Base-by-base conservation (phyloP, 2,797 vertebrate genomes). In the Leptoclinus maculatus region DNA sequence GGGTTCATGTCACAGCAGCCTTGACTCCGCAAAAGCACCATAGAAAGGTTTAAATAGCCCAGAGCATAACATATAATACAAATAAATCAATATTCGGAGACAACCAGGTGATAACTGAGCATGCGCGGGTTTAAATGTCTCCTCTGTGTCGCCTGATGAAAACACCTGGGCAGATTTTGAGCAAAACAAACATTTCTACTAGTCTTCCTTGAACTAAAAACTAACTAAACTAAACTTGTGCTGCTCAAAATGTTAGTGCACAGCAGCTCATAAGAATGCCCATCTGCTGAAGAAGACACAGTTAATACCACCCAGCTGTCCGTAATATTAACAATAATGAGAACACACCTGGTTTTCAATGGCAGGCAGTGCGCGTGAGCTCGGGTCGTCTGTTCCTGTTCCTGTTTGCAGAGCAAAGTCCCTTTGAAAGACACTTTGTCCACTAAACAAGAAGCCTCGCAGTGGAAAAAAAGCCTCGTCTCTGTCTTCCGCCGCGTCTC, bases 321-420 rank as follows among this genome's bases (percentile, higher is more conserved):
- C 5, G 7, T 8, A 6, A 2, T 3, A 53, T 17, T 38, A 67
- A 23, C 4, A 41, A 14, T 5, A 56, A 54, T 5, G 38, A 7
- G 4, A 12, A 70, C 86, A 43, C 76, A 92, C 93, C 91, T 92
- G 90, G 7, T 77, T 82, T 79, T 93, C 80, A 85, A 85, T 80
- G 62, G 81, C 89, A 89, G 88, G 88, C 91, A 87, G 90, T 79
- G 71, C 8, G 54, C 80, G 83, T 90, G 83, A 82, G 73, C 73
- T 84, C 51, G 54, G 66, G 17, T 62, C 74, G 45, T 76, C 36
- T 66, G 29, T 27, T 7, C 6, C 36, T 41, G 78, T 83, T 79
- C 65, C 78, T 74, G 76, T 81, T 66, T 27, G 45, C 74, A 70
- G 65, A 75, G 73, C 34, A 27, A 4, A 7, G 16, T 68, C 53